Evolutionary conservation across 2,888 invertebrate species (phyloP).

Genomic region (Oxytorus armatus): DNA sequence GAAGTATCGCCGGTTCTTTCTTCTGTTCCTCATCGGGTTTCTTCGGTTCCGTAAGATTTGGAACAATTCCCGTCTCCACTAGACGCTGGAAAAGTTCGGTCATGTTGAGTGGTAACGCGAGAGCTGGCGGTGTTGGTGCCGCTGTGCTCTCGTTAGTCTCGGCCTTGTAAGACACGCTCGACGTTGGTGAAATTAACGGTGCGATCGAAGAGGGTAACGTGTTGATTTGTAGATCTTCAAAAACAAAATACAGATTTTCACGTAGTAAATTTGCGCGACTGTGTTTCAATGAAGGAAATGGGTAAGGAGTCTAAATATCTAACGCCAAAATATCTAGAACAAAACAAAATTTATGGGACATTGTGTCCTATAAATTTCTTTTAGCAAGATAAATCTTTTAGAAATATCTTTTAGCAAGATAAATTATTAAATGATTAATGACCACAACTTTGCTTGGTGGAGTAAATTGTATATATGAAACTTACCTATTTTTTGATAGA

Average conservation of each 20-base stretch:
- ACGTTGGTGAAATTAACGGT: conserved; percentile 86
- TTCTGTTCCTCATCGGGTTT: conserved; percentile 79
- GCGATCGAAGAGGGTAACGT: conserved; percentile 89
- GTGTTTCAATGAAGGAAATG: too few relatives aligned
- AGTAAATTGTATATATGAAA: too few relatives aligned
- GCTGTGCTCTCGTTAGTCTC: conserved; percentile 77
- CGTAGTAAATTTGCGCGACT: too few relatives aligned
- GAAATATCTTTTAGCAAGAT: too few relatives aligned
- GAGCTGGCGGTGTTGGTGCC: conserved; percentile 75
- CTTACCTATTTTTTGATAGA: too few relatives aligned
- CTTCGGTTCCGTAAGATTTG: conserved; percentile 79
- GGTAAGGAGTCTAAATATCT: too few relatives aligned
- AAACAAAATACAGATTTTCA: conserved; percentile 53
- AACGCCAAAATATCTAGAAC: too few relatives aligned
- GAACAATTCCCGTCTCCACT: conserved; percentile 93
- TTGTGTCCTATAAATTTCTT: too few relatives aligned
- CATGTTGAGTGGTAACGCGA: conserved; percentile 87
- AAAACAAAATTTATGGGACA: too few relatives aligned
- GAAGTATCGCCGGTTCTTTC: conserved; percentile 85
- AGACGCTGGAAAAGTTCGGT: conserved; percentile 94
- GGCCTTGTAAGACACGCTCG: conserved; percentile 82
- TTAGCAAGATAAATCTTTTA: too few relatives aligned
- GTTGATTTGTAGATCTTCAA: conserved; percentile 85
- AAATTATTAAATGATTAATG: too few relatives aligned
- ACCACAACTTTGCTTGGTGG: too few relatives aligned